Conservation (phyloP, 2,888 invertebrate species). For the Hemithea aestivaria region DNA sequence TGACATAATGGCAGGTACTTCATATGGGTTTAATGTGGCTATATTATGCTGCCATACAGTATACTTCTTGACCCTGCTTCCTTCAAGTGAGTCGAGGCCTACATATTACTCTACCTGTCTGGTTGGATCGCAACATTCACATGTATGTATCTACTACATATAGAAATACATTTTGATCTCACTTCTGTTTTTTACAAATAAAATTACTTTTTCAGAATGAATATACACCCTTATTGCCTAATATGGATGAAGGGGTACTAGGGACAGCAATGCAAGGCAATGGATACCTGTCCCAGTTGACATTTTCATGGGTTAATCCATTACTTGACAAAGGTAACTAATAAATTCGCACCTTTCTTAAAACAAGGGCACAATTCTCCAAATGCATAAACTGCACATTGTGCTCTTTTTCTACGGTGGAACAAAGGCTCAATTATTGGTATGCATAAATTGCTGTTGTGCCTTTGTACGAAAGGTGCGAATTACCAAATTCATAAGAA, state of each 20-base stretch:
- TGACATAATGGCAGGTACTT: slow-evolving; percentile 71
- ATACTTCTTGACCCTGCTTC: slow-evolving; percentile 86
- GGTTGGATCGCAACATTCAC: slow-evolving; percentile 72
- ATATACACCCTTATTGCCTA: slow-evolving; percentile 81
- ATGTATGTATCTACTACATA: slow-evolving; percentile 65
- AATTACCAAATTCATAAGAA: too few relatives aligned
- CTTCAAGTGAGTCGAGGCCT: slow-evolving; percentile 74
- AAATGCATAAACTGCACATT: too few relatives aligned
- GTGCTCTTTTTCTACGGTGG: too few relatives aligned
- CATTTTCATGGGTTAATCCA: slow-evolving; percentile 93
- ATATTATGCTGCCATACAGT: slow-evolving; percentile 81
- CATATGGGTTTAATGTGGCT: slow-evolving; percentile 80
- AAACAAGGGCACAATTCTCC: too few relatives aligned
- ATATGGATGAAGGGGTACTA: slow-evolving; percentile 84
- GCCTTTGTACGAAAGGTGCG: too few relatives aligned
- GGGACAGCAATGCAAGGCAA: slow-evolving; percentile 91
- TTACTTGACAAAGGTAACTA: slow-evolving; percentile 85
- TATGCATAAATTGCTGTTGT: too few relatives aligned
- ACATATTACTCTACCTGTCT: slow-evolving; percentile 70
- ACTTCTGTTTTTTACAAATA: too few relatives aligned
- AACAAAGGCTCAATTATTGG: too few relatives aligned
- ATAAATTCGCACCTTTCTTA: too few relatives aligned
- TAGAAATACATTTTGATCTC: too few relatives aligned
- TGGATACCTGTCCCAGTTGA: slow-evolving; percentile 84
- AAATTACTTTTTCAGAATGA: slow-evolving; percentile 68